phyloP scores from a whole-genome alignment of 1,140 invertebrate genomes.

The Drosophila sp. region DNA sequence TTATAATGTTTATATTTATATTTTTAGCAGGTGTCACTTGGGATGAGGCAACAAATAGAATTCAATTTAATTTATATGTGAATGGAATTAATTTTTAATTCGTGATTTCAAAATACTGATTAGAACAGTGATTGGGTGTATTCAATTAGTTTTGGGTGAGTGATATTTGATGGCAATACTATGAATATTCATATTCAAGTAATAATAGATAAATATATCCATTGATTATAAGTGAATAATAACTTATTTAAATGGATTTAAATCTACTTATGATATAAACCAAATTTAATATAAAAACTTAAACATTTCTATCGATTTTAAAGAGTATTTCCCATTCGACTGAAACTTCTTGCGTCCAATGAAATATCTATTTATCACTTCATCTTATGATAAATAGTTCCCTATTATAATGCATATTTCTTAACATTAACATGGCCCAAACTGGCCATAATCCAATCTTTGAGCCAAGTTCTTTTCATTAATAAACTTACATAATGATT shows the following conservation, averaged over 20 bases:
- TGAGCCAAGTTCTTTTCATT: conserved; percentile 9
- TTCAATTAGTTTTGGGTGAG: neutral
- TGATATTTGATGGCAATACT: no score
- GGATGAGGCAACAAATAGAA: neutral
- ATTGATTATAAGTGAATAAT: no score
- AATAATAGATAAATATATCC: neutral
- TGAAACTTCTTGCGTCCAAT: neutral
- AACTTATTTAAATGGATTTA: no score
- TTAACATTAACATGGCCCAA: conserved; percentile 49
- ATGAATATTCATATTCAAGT: neutral
- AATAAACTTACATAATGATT: conserved; percentile 22
- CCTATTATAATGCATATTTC: conserved; percentile 55
- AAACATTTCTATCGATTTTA: neutral
- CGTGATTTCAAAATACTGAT: conserved; percentile 5
- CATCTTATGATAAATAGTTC: conserved; percentile 55
- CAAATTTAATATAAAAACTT: neutral
- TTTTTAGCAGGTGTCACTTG: conserved; percentile 11
- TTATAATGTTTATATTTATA: conserved; percentile 12
- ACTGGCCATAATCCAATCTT: conserved; percentile 17
- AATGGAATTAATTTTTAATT: conserved; percentile 2
- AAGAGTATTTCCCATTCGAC: conserved; percentile 1
- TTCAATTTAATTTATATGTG: conserved; percentile 4
- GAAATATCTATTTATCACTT: conserved; percentile 41
- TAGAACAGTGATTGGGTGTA: neutral
- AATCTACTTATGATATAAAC: no score